Base-by-base conservation (phyloP, 2,888 invertebrate genomes). In the Marasmarcha lunaedactyla region DNA sequence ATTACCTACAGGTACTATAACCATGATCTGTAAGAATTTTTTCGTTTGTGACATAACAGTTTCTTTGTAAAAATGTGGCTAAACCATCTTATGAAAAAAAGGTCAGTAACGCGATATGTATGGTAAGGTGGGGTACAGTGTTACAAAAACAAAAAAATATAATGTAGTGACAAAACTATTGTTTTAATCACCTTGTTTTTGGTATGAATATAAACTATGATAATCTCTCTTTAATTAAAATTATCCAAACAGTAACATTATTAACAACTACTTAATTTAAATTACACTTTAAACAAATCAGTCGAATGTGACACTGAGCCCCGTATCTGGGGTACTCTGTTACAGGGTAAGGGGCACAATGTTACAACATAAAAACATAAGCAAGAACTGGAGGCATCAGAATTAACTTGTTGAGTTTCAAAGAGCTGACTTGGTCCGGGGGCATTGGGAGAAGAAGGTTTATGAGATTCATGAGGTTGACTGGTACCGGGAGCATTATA, bases 291-390 rank as follows among this genome's bases (percentile, higher is more conserved):
- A 39, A 42, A 15, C 3, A 42, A 33, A 39, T 39, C 36, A 42
- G 36, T 33, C 37, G 42, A 36, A 38, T 36, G 37, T 42, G 33
- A 42, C 38, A 42, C 39, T 42, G 10, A 42, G 25, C 38, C 38
- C 42, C 42, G 33, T 36, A 42, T 42, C 39, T 42, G 36, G 42
- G 38, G 42, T 36, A 42, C n/a, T 42, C 36, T 39, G 42, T 42
- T 42, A 42, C 39, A 38, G 34, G 35, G 35, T 14, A 26, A 34
- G 34, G 39, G 39, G 39, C 35, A 35, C 39, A 39, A 35, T 39
- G 39, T 39, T 35, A 39, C 27, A 39, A 39, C 11, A 13, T 35
- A 39, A 30, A 30, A 30, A 11, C 4, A 30, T 10, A 3, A 11
- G 10, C 4, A 30, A 30, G 34, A 35, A 20, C 39, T 34, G 20